phyloP scores from a whole-genome alignment of 2,797 vertebrate species.

The Sphenodon punctatus region DNA sequence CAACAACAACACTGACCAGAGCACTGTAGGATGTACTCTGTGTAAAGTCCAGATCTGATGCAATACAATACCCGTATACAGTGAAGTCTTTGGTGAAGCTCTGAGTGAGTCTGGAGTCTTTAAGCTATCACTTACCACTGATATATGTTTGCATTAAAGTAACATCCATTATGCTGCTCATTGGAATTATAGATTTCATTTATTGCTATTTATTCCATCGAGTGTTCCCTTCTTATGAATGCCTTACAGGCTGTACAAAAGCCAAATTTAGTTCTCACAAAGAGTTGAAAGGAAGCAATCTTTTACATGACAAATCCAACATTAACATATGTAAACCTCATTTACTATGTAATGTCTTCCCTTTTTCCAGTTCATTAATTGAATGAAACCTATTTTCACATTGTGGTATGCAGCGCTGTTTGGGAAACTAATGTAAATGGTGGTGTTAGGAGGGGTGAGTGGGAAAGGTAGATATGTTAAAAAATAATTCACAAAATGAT shows the following conservation, averaged over 20 bases:
- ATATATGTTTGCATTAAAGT: conserved; percentile 69
- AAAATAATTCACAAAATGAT: conserved; percentile 34
- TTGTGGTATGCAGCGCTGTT: conserved; percentile 61
- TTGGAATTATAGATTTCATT: conserved; percentile 73
- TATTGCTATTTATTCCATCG: conserved; percentile 65
- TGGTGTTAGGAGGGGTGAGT: background rate
- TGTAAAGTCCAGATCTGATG: fast-evolving
- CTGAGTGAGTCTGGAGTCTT: conserved; percentile 25
- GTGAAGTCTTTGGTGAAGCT: background rate
- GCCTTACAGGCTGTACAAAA: conserved; percentile 68
- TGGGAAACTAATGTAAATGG: conserved; percentile 55
- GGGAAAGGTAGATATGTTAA: background rate
- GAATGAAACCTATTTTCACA: conserved; percentile 75
- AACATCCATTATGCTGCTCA: conserved; percentile 52
- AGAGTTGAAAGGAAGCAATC: conserved; percentile 70
- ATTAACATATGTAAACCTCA: conserved; percentile 80
- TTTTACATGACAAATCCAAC: conserved; percentile 76
- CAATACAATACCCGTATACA: fast-evolving
- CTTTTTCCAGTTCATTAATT: conserved; percentile 80
- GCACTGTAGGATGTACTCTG: fast-evolving
- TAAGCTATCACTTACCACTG: conserved; percentile 26
- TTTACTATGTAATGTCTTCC: conserved; percentile 75
- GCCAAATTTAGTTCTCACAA: conserved; percentile 75
- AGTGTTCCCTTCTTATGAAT: conserved; percentile 72
- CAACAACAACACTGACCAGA: background rate